These are phyloP conservation scores for Bombyx huttoni DNA, from an alignment of 2,888 invertebrate genomes.

Conservation along the genomic window DNA sequence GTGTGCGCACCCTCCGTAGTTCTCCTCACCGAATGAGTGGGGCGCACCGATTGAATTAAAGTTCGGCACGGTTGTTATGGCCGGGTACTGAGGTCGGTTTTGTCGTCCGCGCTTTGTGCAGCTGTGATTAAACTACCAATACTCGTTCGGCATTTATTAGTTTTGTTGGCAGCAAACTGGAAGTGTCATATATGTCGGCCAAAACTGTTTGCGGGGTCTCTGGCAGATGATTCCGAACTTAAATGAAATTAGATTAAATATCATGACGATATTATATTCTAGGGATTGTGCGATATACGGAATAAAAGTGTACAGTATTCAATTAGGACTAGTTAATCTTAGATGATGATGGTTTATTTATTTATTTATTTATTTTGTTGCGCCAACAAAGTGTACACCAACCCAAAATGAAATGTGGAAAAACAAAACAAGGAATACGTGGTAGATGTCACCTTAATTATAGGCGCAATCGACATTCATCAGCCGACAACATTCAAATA, in stretches of 20 bases:
- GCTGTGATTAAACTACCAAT: slow-evolving; percentile 63
- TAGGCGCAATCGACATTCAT: too few relatives aligned
- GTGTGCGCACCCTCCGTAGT: slow-evolving; percentile 9
- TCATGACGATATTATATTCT: background rate
- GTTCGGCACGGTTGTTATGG: slow-evolving; percentile 67
- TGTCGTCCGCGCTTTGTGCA: slow-evolving; percentile 59
- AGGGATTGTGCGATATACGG: too few relatives aligned
- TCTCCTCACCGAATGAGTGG: slow-evolving; percentile 29
- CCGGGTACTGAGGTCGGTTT: slow-evolving; percentile 59
- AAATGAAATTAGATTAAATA: background rate
- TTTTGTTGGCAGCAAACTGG: slow-evolving; percentile 32
- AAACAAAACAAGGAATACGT: too few relatives aligned
- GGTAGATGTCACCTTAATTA: too few relatives aligned
- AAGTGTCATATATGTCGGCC: slow-evolving; percentile 2
- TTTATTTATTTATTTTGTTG: too few relatives aligned
- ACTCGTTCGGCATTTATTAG: slow-evolving; percentile 59
- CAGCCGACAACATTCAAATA: too few relatives aligned
- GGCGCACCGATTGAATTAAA: slow-evolving; percentile 70
- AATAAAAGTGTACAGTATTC: too few relatives aligned
- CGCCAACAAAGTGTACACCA: too few relatives aligned
- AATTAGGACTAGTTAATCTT: too few relatives aligned
- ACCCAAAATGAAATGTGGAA: too few relatives aligned
- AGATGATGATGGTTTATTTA: too few relatives aligned
- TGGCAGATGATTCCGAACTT: background rate
- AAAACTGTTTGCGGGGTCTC: slow-evolving; percentile 1